These are phyloP conservation scores for Cephus runcator DNA, from an alignment of 2,888 invertebrate genomes.

Conservation along the genomic window DNA sequence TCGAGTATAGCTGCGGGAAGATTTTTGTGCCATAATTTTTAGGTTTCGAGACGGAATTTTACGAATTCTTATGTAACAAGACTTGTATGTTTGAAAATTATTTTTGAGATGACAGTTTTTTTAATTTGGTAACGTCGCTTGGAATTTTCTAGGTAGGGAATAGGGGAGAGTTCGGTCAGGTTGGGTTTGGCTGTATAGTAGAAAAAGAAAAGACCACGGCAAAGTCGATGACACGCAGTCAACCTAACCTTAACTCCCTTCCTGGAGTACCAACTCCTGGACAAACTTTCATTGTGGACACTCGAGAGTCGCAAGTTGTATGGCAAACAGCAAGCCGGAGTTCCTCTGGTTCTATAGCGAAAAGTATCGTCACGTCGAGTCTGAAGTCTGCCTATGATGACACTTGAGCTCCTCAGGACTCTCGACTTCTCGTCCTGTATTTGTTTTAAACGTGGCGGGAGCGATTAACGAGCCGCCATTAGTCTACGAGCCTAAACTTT, in stretches of 20 bases:
- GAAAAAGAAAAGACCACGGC: not conserved
- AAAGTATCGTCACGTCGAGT: constrained; percentile 5
- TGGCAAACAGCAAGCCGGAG: not conserved
- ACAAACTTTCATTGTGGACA: constrained; percentile 1
- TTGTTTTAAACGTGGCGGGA: not conserved
- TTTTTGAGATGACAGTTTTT: not conserved
- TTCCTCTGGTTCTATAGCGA: not conserved
- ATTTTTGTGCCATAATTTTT: not conserved
- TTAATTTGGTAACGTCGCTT: not conserved
- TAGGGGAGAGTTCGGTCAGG: not conserved
- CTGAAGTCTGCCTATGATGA: not conserved
- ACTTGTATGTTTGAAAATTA: not conserved
- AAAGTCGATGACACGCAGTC: not conserved
- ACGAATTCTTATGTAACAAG: not conserved
- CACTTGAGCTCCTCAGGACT: not conserved
- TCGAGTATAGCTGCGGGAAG: not conserved
- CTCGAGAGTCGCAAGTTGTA: constrained; percentile 5
- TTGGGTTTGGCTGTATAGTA: not conserved
- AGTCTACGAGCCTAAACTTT: not conserved
- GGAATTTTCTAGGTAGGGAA: not conserved
- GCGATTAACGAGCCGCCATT: not conserved
- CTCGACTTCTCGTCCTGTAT: not conserved
- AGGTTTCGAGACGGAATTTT: not conserved
- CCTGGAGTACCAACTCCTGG: not conserved
- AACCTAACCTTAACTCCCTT: not conserved